Evolutionary conservation across 2,888 invertebrate genomes (phyloP).

Genomic region (Euplagia quadripunctaria): DNA sequence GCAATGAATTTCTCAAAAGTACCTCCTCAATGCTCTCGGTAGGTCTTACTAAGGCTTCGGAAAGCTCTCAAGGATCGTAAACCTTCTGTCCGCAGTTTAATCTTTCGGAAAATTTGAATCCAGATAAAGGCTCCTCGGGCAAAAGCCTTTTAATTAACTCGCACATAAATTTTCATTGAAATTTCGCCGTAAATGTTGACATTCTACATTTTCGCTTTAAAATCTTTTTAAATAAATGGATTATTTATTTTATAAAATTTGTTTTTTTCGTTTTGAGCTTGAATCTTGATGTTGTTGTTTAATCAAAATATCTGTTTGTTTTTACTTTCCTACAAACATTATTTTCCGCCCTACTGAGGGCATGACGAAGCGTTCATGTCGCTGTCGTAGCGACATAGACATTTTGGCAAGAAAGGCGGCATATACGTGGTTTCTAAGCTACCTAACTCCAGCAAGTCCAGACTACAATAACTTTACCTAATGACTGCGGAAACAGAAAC

Average conservation of each 20-base stretch:
- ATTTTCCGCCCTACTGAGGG: no score
- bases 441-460: no score
- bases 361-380: no score
- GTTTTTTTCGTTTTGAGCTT: neutral
- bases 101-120: conserved; percentile 72
- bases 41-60: conserved; percentile 58
- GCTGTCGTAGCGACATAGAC: no score
- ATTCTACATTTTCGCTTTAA: conserved; percentile 26
- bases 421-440: no score
- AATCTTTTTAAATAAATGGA: conserved; percentile 3
- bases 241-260: conserved; percentile 1
- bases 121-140: conserved; percentile 62
- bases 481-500: no score
- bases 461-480: no score
- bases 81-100: conserved; percentile 71
- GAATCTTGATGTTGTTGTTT: no score
- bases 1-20: conserved; percentile 35
- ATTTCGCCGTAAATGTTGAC: conserved; percentile 38
- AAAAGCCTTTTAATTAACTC: conserved; percentile 65
- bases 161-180: conserved; percentile 51
- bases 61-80: conserved; percentile 67
- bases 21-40: conserved; percentile 38
- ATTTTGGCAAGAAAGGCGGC: no score
- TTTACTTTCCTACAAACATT: no score
- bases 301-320: no score